These are phyloP conservation scores for Chouioia cunea DNA, from an alignment of 2,888 invertebrate species.

Conservation along the genomic window DNA sequence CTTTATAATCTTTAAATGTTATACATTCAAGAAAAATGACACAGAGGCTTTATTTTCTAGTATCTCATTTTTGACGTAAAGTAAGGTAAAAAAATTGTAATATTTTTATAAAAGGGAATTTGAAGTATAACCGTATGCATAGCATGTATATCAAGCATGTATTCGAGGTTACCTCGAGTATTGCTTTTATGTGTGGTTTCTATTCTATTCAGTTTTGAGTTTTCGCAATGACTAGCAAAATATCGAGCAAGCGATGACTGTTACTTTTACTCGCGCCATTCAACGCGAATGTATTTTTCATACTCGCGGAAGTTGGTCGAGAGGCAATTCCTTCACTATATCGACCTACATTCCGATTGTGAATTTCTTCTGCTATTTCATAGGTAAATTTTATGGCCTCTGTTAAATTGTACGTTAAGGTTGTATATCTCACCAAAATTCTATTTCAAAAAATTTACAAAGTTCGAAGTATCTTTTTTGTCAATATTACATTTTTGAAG, in stretches of 20 bases:
- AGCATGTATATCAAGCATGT: not conserved
- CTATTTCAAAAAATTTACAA: not conserved
- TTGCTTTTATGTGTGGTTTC: conserved; percentile 31
- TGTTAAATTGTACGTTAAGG: not conserved
- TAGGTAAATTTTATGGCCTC: conserved; percentile 12
- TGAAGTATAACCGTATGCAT: too few species aligned
- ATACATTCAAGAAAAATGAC: too few species aligned
- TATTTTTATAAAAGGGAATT: too few species aligned
- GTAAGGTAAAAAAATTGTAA: too few species aligned
- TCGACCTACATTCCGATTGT: conserved; percentile 25
- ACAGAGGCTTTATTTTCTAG: too few species aligned
- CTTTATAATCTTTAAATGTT: too few species aligned
- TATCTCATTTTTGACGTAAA: too few species aligned
- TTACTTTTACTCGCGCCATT: conserved; percentile 16
- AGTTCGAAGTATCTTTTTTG: not conserved
- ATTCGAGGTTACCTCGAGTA: conserved; percentile 32
- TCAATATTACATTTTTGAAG: too few species aligned
- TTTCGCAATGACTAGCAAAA: conserved; percentile 30
- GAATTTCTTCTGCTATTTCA: conserved; percentile 5
- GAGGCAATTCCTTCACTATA: conserved; percentile 18
- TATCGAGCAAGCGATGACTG: conserved; percentile 30
- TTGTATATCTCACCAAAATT: not conserved
- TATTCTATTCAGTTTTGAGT: conserved; percentile 23
- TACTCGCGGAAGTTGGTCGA: conserved; percentile 22
- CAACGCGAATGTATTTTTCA: conserved; percentile 31